Evolutionary conservation across 2,888 invertebrate genomes (phyloP).

Genomic region (Maniola hyperantus): DNA sequence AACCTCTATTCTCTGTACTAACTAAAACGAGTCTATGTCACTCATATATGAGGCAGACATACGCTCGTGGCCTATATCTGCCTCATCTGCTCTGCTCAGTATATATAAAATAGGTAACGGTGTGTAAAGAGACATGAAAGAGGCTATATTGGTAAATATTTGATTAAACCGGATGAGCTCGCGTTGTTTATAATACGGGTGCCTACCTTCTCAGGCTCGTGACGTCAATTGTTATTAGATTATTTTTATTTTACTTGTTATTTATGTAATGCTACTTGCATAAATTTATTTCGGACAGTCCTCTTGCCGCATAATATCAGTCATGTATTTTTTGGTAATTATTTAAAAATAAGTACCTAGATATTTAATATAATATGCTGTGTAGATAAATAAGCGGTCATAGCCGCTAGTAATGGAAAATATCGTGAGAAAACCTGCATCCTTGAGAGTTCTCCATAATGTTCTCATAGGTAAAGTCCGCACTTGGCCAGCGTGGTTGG

Average conservation of each 20-base stretch:
- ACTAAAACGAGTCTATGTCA: too few relatives aligned
- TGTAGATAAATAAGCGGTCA: too few relatives aligned
- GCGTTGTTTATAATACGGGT: neutral
- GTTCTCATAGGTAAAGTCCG: too few relatives aligned
- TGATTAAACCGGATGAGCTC: neutral
- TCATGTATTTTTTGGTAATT: neutral
- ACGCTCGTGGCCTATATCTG: too few relatives aligned
- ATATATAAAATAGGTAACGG: neutral
- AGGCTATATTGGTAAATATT: neutral
- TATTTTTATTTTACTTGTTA: neutral
- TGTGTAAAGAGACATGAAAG: neutral
- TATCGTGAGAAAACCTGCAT: too few relatives aligned
- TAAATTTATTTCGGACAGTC: neutral
- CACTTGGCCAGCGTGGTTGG: too few relatives aligned
- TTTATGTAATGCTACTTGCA: neutral
- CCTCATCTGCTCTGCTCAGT: constrained; percentile 1
- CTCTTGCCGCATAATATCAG: neutral
- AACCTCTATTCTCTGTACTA: too few relatives aligned
- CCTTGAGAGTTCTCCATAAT: too few relatives aligned
- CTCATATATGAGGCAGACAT: too few relatives aligned
- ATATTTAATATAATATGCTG: too few relatives aligned
- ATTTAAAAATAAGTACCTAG: too few relatives aligned
- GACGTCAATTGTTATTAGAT: neutral
- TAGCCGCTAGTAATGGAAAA: too few relatives aligned
- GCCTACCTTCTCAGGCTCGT: constrained; percentile 1